Evolutionary conservation across 92 coral and sea anemone genomes (phyloP).

Genomic region (Desmophyllum pertusum): DNA sequence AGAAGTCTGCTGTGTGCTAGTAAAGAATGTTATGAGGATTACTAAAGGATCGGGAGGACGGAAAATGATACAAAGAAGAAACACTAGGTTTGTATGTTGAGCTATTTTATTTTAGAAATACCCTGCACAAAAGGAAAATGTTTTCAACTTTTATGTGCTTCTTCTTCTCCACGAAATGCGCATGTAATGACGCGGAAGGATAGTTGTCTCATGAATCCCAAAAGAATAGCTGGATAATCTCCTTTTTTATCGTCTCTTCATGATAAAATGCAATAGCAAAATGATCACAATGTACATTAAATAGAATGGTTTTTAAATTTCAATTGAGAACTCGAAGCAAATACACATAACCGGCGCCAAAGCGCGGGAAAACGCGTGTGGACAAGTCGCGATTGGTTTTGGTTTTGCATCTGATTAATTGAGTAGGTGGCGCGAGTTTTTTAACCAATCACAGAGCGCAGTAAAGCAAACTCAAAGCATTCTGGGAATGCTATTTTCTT

Average conservation of each 20-base stretch:
- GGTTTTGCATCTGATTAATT: too few species aligned
- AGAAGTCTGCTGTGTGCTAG: slow-evolving; percentile 60
- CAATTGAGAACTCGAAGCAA: background rate
- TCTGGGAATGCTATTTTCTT: too few species aligned
- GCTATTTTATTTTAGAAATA: background rate
- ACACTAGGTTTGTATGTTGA: background rate
- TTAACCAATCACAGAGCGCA: too few species aligned
- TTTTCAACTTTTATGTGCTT: too few species aligned
- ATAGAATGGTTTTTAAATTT: too few species aligned
- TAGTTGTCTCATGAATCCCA: background rate
- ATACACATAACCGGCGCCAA: too few species aligned
- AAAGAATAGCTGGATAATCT: background rate
- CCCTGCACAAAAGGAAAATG: background rate
- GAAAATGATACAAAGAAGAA: background rate
- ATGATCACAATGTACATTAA: too few species aligned
- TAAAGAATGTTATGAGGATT: slow-evolving; percentile 49
- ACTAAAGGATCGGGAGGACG: slow-evolving; percentile 15
- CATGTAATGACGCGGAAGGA: background rate
- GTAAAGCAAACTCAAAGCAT: too few species aligned
- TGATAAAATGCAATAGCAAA: background rate
- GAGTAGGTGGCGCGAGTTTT: too few species aligned
- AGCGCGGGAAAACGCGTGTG: too few species aligned
- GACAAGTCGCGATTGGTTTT: too few species aligned
- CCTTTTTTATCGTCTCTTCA: background rate
- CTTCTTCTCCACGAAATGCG: background rate